Conservation (phyloP, 2,888 invertebrate genomes). For the Apotomis betuletana region DNA sequence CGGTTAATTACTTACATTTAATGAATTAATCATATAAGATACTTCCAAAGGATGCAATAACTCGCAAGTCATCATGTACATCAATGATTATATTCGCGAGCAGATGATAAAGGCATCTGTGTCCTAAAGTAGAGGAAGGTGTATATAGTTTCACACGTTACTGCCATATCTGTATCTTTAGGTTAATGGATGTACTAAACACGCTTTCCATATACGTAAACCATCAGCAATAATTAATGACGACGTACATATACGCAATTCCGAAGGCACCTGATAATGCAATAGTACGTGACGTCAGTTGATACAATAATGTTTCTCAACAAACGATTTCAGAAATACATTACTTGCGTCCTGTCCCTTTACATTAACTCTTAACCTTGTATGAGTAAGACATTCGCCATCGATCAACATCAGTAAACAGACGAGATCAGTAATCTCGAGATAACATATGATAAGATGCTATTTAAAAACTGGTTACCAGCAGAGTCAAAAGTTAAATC, state of each 20-base stretch:
- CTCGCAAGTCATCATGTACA: too few species aligned
- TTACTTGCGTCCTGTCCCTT: not conserved
- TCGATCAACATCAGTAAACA: slow-evolving; percentile 64
- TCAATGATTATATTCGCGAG: too few species aligned
- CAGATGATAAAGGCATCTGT: too few species aligned
- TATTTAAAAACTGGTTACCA: slow-evolving; percentile 18
- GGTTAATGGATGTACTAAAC: not conserved
- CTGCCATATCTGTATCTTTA: not conserved
- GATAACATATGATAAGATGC: slow-evolving; percentile 47
- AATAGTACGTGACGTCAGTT: slow-evolving; percentile 28
- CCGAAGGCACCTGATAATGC: slow-evolving; percentile 19
- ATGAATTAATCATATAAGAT: not conserved
- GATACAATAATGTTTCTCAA: slow-evolving; percentile 22
- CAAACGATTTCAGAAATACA: slow-evolving; percentile 1
- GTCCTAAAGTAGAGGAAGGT: too few species aligned
- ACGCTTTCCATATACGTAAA: not conserved
- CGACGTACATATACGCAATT: slow-evolving; percentile 23
- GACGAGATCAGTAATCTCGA: slow-evolving; percentile 53
- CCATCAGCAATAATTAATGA: slow-evolving; percentile 1
- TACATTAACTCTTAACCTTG: slow-evolving; percentile 50
- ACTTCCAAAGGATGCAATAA: not conserved
- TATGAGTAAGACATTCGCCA: slow-evolving; percentile 50
- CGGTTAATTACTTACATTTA: not conserved
- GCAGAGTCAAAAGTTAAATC: not conserved
- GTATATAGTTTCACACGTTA: not conserved